Evolutionary conservation across 2,888 invertebrate species (phyloP), one percentile per base, ranked within the genome.

Genomic region (Hypolimnas misippus): DNA sequence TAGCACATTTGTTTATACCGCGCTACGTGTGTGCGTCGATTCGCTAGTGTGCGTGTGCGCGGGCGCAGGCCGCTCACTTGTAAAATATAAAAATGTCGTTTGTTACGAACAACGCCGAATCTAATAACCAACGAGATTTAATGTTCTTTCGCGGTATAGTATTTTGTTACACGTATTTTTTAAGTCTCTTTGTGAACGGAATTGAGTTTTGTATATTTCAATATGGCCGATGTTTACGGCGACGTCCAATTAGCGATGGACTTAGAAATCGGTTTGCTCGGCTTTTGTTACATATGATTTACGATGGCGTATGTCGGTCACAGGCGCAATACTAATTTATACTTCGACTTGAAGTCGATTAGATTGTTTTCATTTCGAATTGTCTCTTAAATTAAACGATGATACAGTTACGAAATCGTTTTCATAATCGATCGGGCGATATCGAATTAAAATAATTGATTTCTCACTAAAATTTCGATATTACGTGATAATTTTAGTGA

Each of bases 251-350:
- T 83, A 86, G 82, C 75, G 75, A 73, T 76, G 77, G 79, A 72
- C 71, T 68, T 71, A 72, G 75, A 76, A 72, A 76, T 75, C 72
- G 72, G 71, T 58, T 75, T 74, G 76, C 72, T 70, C 76, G 73
- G 73, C 86, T 86, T 87, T 89, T 89, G 89, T 89, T 86, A 79
- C 79, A 67, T 53, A 75, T 87, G 89, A 89, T 89, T 89, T 89
- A 89, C 84, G 85, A 73, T 76, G 74, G 76, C 51, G 53, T 55
- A 62, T 69, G 63, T 53, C 42, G 60, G 64, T 61, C 58, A 57
- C 57, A 63, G 53, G 57, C 61, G 55, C 54, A 21, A 46, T 21
- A 46, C 6, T 21, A 21, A 21, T 25, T 38, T 40, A 29, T n/a
- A 33, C 3, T 29, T 29, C 29, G n/a, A 35, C 5, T 40, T 33